Evolutionary conservation across 1,140 invertebrate species (phyloP), one percentile per base, ranked within the genome.

Genomic region (Plectrocnemia conspersa): DNA sequence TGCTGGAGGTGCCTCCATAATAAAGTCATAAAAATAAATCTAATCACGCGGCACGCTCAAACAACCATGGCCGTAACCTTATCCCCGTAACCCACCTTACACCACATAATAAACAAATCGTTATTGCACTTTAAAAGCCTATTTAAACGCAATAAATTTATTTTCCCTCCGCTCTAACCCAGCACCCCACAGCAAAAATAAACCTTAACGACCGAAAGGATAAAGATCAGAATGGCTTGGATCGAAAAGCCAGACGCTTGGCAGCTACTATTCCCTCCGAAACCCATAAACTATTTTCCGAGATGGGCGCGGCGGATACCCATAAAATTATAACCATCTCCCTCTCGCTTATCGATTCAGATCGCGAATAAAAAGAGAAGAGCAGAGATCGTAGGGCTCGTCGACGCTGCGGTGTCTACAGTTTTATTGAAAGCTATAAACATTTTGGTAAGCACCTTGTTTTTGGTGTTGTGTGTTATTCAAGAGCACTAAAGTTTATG

Each of bases 41-140:
- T 54, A 59, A 59, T 59, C 45, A 55, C 19, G 50, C 50, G 58
- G 58, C 44, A 53, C 32, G 46, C 50, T 32, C 22, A 47, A n/a
- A n/a, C n/a, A n/a, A n/a, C n/a, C n/a, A n/a, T n/a, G n/a, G n/a
- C n/a, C n/a, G 52, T 45, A 53, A 44, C 45, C 25, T 32, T 36
- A 58, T 42, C 27, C 29, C 42, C 50, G 13, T 52, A 58, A 54
- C 56, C 52, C 40, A 27, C 40, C 29, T 40, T 38, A 35, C 58
- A 24, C 47, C 38, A 33, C 55, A 50, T 52, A 48, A 53, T 72
- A 73, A 73, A 74, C 71, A 75, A 72, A 74, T 74, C 68, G 69
- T 74, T 75, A 74, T 74, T 73, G 72, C 71, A 59, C 73, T 74
- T 74, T 74, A 74, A 74, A 69, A 68, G 71, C 66, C 69, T 66